phyloP scores from a whole-genome alignment of 2,888 invertebrate species.

The Papilio protenor region DNA sequence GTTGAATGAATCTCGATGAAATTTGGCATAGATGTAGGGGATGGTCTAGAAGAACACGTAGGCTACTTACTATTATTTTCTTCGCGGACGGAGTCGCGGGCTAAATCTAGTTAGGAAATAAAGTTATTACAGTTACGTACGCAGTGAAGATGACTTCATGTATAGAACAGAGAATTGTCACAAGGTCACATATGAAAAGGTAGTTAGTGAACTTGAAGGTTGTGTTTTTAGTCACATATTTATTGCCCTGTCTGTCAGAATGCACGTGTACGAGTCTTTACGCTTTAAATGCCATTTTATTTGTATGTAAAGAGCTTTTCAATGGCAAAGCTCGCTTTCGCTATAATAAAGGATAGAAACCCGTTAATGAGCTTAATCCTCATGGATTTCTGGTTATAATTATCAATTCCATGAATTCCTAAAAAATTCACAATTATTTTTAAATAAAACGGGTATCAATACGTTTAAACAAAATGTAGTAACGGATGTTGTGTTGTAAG shows the following conservation, averaged over 20 bases:
- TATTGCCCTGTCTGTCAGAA: constrained; percentile 24
- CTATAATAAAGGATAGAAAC: not conserved
- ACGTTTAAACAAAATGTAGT: not conserved
- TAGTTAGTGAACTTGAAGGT: constrained; percentile 26
- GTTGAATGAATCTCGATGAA: too few species aligned
- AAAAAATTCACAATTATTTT: not conserved
- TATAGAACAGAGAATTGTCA: constrained; percentile 2
- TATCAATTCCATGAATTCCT: not conserved
- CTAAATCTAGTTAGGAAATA: not conserved
- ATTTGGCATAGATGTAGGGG: too few species aligned
- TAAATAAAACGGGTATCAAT: not conserved
- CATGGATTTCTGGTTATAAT: not conserved
- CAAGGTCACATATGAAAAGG: constrained; percentile 36
- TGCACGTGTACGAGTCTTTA: not conserved
- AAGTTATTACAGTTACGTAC: not conserved
- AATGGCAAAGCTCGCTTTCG: not conserved
- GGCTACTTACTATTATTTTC: too few species aligned
- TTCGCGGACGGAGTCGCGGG: too few species aligned
- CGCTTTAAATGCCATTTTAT: not conserved
- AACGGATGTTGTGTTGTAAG: not conserved
- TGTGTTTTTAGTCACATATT: not conserved
- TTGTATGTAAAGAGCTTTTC: not conserved
- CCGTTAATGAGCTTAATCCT: not conserved
- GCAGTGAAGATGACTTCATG: not conserved
- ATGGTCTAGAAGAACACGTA: too few species aligned